Base-by-base conservation (phyloP, 2,113 vertebrate genomes). In the Chrysemys picta region DNA sequence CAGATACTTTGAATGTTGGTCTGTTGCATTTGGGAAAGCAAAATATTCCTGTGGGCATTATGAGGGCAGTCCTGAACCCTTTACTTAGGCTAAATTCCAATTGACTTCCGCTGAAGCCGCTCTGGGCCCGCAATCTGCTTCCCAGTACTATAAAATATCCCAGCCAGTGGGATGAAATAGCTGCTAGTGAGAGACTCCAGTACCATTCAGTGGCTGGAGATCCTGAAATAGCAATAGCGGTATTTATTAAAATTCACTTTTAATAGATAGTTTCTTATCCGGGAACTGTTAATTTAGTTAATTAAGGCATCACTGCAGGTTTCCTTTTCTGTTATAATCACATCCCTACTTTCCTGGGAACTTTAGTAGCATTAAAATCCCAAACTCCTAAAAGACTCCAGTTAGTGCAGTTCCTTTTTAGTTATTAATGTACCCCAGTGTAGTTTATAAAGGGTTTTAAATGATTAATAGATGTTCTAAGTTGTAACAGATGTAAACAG, bases 401-500 rank as follows among this genome's bases (percentile, higher is more conserved):
- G 54, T 83, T 47, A 75, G 53, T 54, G 53, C 21, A 8, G 21
- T 8, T 54, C 53, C 54, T 65, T 54, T 53, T 65, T 88, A 91
- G 59, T 84, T 95, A 47, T 42, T 79, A 90, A 87, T 12, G 3
- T 57, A 42, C 2, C 53, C 24, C 45, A 52, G 25, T 12, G 42
- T 78, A 78, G 75, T 47, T 85, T 45, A 62, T 78, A 54, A 65
- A 84, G 54, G 1, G 82, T 88, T 87, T 69, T 47, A 90, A 84
- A 62, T 56, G 84, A 49, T 53, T 87, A 80, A 82, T 62, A 59
- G 47, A 27, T 91, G 82, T 86, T 88, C 10, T 82, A 86, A 19
- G 78, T n/a, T 75, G 13, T 79, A 50, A 54, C 22, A 50, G 76
- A 45, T 59, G 24, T 2, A 72, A 82, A 38, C 1, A 5, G 5